Conservation (phyloP, 1,140 invertebrate genomes). For the Leucophenga varia region DNA sequence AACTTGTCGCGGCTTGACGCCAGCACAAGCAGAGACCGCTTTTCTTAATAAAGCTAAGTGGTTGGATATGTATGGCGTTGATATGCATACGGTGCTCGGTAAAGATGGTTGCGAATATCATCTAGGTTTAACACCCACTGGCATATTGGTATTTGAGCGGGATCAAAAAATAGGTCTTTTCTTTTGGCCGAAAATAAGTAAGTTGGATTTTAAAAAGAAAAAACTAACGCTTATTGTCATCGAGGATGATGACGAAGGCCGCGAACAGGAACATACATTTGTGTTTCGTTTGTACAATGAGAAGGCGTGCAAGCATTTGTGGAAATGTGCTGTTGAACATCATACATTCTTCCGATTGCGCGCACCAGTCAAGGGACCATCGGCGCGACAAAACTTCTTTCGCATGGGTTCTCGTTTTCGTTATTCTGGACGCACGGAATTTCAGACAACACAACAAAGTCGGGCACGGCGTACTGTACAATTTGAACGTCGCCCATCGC, state of each 20-base stretch:
- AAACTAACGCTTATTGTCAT: slow-evolving; percentile 93
- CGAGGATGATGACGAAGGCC: slow-evolving; percentile 92
- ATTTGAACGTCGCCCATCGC: slow-evolving; percentile 94
- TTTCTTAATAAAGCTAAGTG: slow-evolving; percentile 94
- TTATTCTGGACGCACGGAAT: slow-evolving; percentile 93
- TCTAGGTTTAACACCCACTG: slow-evolving; percentile 94
- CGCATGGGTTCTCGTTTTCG: slow-evolving; percentile 95
- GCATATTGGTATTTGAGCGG: slow-evolving; percentile 96
- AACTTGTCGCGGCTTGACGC: slow-evolving; percentile 77
- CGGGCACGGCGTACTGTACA: slow-evolving; percentile 86
- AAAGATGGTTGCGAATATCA: slow-evolving; percentile 96
- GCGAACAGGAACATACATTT: slow-evolving; percentile 92
- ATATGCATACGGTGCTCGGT: slow-evolving; percentile 91
- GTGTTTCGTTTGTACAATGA: slow-evolving; percentile 89
- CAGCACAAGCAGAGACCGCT: slow-evolving; percentile 88
- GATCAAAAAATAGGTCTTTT: slow-evolving; percentile 96
- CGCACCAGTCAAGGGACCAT: slow-evolving; percentile 85
- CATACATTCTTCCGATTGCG: slow-evolving; percentile 96
- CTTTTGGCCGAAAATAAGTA: slow-evolving; percentile 96
- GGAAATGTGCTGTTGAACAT: slow-evolving; percentile 99
- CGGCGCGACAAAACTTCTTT: slow-evolving; percentile 92
- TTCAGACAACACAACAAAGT: slow-evolving; percentile 90
- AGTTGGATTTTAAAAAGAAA: slow-evolving; percentile 94
- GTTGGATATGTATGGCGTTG: slow-evolving; percentile 96
- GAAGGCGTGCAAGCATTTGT: slow-evolving; percentile 98